Conservation (phyloP, 1,140 invertebrate species). For the Ceratitis capitata region DNA sequence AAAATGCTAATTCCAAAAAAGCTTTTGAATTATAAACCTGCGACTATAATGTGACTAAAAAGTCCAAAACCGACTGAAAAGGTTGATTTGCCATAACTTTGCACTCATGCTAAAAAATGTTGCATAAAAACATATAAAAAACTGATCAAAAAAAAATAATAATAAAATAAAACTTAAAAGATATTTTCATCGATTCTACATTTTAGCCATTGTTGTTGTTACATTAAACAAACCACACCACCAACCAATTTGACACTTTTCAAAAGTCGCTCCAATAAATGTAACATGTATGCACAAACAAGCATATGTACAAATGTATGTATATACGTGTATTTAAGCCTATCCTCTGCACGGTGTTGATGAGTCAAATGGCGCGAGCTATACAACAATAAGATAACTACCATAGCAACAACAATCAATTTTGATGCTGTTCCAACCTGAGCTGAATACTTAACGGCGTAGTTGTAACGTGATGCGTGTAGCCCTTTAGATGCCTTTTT, state of each 20-base stretch:
- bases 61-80: not conserved
- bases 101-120: not conserved
- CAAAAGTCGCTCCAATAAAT: not conserved
- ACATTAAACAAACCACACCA: not conserved
- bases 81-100: not conserved
- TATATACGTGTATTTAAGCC: not conserved
- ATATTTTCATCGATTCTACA: no score
- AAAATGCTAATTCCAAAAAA: not conserved
- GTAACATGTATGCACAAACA: no score
- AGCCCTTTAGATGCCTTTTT: not conserved
- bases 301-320: not conserved
- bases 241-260: not conserved
- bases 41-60: not conserved
- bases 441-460: not conserved
- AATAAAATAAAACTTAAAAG: not conserved
- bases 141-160: not conserved
- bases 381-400: not conserved
- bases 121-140: not conserved
- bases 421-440: not conserved
- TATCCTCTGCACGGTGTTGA: not conserved
- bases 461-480: not conserved
- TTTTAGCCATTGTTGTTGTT: not conserved
- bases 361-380: conserved; percentile 22
- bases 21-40: not conserved
- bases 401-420: not conserved